Evolutionary conservation across 1,140 invertebrate species (phyloP).

Genomic region (Bicyclus anynana): DNA sequence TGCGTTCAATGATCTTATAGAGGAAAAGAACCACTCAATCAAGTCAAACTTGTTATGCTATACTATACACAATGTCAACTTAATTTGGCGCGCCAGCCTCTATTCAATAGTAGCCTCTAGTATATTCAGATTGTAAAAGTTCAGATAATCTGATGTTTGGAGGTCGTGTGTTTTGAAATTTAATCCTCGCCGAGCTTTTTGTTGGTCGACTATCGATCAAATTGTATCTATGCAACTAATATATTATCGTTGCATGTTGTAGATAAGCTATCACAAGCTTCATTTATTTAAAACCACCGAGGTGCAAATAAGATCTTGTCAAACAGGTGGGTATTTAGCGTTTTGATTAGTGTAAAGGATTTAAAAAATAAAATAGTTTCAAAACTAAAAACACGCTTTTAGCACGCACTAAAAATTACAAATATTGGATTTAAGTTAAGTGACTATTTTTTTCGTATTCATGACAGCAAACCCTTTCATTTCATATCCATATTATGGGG

Average conservation of each 20-base stretch:
- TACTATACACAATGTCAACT: constrained; percentile 44
- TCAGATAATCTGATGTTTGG: constrained; percentile 55
- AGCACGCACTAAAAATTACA: too few species aligned
- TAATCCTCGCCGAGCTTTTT: constrained; percentile 50
- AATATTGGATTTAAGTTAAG: too few species aligned
- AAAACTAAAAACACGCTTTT: too few species aligned
- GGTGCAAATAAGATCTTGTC: not conserved
- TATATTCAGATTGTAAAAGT: constrained; percentile 53
- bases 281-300: constrained; percentile 2
- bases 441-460: too few species aligned
- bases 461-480: too few species aligned
- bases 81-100: constrained; percentile 39
- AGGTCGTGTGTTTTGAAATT: constrained; percentile 59
- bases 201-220: constrained; percentile 26
- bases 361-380: too few species aligned
- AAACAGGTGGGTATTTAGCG: too few species aligned
- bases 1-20: constrained; percentile 10
- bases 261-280: not conserved
- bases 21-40: not conserved
- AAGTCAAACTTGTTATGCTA: constrained; percentile 25
- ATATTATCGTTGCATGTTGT: constrained; percentile 7
- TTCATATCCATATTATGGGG: too few species aligned
- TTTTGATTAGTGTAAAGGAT: too few species aligned
- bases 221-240: constrained; percentile 1
- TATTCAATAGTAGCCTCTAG: constrained; percentile 36